Evolutionary conservation across 2,113 vertebrate genomes (phyloP), one percentile per base, ranked within the genome.

Genomic region (Amazona vittata): DNA sequence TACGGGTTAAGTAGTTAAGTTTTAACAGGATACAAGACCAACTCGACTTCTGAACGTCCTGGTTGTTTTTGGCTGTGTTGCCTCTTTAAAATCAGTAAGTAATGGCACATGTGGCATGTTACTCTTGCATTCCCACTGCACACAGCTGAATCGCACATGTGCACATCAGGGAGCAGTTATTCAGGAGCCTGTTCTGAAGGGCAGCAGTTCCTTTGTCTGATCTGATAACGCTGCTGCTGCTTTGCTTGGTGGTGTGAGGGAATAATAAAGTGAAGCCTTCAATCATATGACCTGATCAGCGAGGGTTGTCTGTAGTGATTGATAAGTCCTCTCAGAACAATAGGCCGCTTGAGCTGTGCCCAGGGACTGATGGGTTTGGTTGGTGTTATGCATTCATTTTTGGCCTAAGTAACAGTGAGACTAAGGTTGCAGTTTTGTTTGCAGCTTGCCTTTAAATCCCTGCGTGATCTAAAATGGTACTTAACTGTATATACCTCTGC

Each of bases 181-280:
- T 85, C 84, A 68, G 70, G 69, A 93, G 76, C 19, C 76, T 47
- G 60, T 89, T 92, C 92, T 92, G 95, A 95, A 96, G 95, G 94
- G 87, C 94, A 94, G 70, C 71, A 1, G 19, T 41, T 94, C 64
- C 91, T 93, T 16, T 93, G 70, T 53, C 83, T 96, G 37, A 94
- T 93, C 94, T 94, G 95, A 90, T 94, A 75, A 1, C 0, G 4
- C 78, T 44, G 80, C 89, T 87, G 88, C 77, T 59, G 83, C 71
- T 77, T 47, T 2, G 8, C 65, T 83, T 73, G 69, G 31, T 71
- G 80, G 86, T 73, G 50, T 52, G 90, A 94, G 89, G 79, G 90
- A 94, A 94, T 93, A 96, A 93, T 94, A 67, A 96, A 96, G 76
- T 67, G 70, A 94, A 96, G 93, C 86, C 80, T 96, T 94, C 90